Percentiles rank a stretch among this genome's conserved stretches.
Conservation (phyloP, 2,888 invertebrate species). For the Linyphia triangularis region DNA sequence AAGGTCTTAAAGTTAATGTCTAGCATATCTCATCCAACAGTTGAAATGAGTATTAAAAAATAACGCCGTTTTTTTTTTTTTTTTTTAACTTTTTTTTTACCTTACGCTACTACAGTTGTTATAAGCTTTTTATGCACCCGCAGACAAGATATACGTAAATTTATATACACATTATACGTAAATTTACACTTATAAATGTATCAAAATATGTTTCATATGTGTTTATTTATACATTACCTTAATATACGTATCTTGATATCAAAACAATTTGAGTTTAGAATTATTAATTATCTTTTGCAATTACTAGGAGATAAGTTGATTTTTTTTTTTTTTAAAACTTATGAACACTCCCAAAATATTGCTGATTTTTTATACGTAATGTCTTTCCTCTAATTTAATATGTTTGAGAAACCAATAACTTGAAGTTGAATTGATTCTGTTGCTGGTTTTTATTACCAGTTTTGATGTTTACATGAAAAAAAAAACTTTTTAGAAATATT, state of each 20-base stretch:
- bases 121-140: background rate
- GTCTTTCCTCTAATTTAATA: constrained; percentile 38
- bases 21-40: constrained; percentile 12
- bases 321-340: constrained; percentile 18
- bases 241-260: constrained; percentile 67
- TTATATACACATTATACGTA: constrained; percentile 51
- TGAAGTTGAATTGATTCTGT: constrained; percentile 42
- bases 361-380: constrained; percentile 41
- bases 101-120: background rate
- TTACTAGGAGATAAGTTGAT: constrained; percentile 29
- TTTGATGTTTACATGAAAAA: constrained; percentile 59
- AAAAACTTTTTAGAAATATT: constrained; percentile 56
- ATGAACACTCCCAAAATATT: constrained; percentile 1
- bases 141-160: constrained; percentile 49
- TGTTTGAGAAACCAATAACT: constrained; percentile 1
- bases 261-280: background rate
- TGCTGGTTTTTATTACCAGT: constrained; percentile 53
- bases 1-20: background rate
- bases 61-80: too few relatives aligned
- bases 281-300: constrained; percentile 10
- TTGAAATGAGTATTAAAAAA: background rate
- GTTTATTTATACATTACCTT: constrained; percentile 64
- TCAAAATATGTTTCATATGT: constrained; percentile 55
- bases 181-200: constrained; percentile 39
- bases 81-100: background rate